These are phyloP conservation scores for Brachyalestes nurse DNA, from an alignment of 2,797 vertebrate genomes.

Conservation along the genomic window DNA sequence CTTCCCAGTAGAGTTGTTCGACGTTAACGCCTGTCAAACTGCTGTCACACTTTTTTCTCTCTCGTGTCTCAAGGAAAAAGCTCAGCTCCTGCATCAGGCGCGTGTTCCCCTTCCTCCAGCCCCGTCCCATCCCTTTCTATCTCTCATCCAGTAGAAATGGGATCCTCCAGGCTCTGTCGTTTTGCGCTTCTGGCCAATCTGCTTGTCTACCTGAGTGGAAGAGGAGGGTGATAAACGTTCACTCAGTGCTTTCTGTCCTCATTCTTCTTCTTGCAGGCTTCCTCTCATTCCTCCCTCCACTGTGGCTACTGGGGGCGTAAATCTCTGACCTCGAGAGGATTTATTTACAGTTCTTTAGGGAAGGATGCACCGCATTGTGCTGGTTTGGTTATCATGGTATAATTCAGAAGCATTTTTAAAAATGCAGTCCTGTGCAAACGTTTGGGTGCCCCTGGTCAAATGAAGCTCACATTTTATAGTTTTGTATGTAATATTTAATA, in stretches of 20 bases:
- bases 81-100: background rate
- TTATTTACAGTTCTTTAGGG: background rate
- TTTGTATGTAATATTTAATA: no score
- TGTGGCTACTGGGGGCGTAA: background rate
- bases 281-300: background rate
- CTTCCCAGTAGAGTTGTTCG: background rate
- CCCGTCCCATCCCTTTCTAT: background rate
- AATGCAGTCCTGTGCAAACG: no score
- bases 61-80: background rate
- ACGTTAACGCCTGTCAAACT: conserved; percentile 15
- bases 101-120: background rate
- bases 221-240: conserved; percentile 23
- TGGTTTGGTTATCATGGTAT: background rate
- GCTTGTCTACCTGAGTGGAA: conserved; percentile 11
- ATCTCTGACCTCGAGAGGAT: background rate
- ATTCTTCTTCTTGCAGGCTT: conserved; percentile 29
- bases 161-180: conserved; percentile 7
- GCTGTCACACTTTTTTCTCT: background rate
- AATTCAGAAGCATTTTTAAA: no score
- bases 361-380: background rate
- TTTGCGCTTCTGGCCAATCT: conserved; percentile 8
- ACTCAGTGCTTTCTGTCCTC: conserved; percentile 50
- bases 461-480: no score
- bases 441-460: no score
- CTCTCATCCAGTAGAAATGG: conserved; percentile 15